Conservation (phyloP, 2,888 invertebrate genomes). For the Ametastegia equiseti region DNA sequence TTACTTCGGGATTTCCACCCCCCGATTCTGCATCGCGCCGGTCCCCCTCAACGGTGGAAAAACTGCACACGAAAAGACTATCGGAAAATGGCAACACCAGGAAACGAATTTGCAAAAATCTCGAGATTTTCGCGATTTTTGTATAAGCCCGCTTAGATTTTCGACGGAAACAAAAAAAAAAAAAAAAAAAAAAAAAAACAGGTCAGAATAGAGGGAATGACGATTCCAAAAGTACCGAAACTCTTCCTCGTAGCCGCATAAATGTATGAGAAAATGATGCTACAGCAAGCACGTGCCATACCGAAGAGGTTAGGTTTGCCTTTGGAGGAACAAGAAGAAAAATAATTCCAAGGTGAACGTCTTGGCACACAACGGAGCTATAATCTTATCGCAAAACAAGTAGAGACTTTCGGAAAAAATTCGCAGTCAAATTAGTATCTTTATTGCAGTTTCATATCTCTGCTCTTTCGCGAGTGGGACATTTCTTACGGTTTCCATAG, state of each 20-base stretch:
- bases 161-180: neutral
- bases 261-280: neutral
- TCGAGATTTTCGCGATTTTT: neutral
- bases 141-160: neutral
- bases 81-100: neutral
- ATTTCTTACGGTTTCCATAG: too few species aligned
- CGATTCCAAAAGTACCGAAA: neutral
- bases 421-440: neutral
- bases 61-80: neutral
- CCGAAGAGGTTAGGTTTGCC: neutral
- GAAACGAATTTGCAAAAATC: neutral
- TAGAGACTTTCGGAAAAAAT: slow-evolving; percentile 15
- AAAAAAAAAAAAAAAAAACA: neutral
- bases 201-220: neutral
- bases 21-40: neutral
- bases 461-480: too few species aligned
- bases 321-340: neutral
- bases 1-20: slow-evolving; percentile 8
- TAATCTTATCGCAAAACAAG: slow-evolving; percentile 24
- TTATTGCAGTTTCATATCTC: too few species aligned
- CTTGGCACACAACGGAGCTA: slow-evolving; percentile 1
- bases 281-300: neutral
- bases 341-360: neutral
- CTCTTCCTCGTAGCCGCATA: neutral
- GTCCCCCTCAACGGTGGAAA: neutral